Evolutionary conservation across 92 coral and sea anemone genomes (phyloP).

Genomic region (Paragorgia papillata): DNA sequence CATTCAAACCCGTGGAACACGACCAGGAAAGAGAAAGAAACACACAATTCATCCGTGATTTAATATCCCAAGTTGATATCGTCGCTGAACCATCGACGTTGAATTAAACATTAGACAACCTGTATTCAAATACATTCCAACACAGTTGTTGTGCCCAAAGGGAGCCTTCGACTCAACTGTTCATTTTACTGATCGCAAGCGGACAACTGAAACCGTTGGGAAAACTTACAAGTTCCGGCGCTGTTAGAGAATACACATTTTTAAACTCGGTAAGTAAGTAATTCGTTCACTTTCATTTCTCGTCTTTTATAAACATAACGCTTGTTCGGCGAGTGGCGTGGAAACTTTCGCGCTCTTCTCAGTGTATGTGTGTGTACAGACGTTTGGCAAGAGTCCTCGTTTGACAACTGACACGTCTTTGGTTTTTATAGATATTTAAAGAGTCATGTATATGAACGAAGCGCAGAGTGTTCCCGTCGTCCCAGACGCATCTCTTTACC

Average conservation of each 20-base stretch:
- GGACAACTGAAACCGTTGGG: constrained; percentile 11
- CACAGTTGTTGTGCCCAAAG: constrained; percentile 47
- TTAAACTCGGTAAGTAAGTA: constrained; percentile 50
- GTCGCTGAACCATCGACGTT: neutral
- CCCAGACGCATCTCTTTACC: constrained; percentile 93
- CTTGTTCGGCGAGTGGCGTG: neutral
- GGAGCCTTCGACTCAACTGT: constrained; percentile 36
- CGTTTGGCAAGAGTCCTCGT: neutral
- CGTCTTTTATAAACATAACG: neutral
- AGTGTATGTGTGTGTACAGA: constrained; percentile 15
- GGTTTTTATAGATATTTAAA: constrained; percentile 33
- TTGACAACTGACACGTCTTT: constrained; percentile 21
- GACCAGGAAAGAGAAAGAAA: constrained; percentile 5
- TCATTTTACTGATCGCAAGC: constrained; percentile 25
- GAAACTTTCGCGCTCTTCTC: constrained; percentile 20
- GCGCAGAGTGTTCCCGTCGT: constrained; percentile 69
- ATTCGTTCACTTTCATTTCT: constrained; percentile 42
- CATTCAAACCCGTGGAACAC: neutral
- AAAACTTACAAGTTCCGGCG: constrained; percentile 5
- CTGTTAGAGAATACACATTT: constrained; percentile 17
- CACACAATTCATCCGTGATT: too few relatives aligned
- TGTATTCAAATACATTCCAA: constrained; percentile 37
- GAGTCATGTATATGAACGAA: constrained; percentile 48
- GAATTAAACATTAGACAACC: constrained; percentile 23
- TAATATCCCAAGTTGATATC: neutral